phyloP scores from a whole-genome alignment of 2,888 invertebrate species.

The Oligia latruncula region DNA sequence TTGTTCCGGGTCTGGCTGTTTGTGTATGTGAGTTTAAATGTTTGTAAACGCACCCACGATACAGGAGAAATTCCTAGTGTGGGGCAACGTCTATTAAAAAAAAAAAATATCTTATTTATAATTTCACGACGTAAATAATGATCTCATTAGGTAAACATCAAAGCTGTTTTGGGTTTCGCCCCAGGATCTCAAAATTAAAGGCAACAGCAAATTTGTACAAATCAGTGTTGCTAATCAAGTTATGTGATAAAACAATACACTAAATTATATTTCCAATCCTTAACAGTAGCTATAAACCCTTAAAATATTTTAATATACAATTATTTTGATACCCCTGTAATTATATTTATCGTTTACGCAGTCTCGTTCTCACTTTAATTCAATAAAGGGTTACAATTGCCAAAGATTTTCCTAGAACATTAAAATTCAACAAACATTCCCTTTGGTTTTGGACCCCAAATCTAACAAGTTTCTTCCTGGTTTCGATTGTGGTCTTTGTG shows the following conservation, averaged over 20 bases:
- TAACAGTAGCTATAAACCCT: neutral
- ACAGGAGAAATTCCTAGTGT: too few species aligned
- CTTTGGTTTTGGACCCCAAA: constrained; percentile 21
- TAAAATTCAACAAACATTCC: constrained; percentile 39
- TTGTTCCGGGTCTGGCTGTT: too few species aligned
- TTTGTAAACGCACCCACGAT: too few species aligned
- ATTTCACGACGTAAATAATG: neutral
- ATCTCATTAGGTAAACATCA: neutral
- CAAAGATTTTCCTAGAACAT: constrained; percentile 38
- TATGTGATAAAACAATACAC: neutral
- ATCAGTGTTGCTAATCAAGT: neutral
- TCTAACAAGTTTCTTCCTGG: constrained; percentile 29
- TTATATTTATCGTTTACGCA: constrained; percentile 31
- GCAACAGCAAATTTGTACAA: neutral
- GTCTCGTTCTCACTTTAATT: constrained; percentile 22
- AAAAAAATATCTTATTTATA: too few species aligned
- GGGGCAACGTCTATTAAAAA: too few species aligned
- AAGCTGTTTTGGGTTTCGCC: too few species aligned
- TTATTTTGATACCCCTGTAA: constrained; percentile 17
- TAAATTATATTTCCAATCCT: neutral
- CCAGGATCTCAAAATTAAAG: neutral
- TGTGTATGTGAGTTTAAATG: too few species aligned
- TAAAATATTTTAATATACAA: neutral
- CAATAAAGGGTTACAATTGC: constrained; percentile 26
- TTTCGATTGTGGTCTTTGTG: constrained; percentile 18